Conservation (phyloP, 2,797 vertebrate species). For the Linurgus olivaceus region DNA sequence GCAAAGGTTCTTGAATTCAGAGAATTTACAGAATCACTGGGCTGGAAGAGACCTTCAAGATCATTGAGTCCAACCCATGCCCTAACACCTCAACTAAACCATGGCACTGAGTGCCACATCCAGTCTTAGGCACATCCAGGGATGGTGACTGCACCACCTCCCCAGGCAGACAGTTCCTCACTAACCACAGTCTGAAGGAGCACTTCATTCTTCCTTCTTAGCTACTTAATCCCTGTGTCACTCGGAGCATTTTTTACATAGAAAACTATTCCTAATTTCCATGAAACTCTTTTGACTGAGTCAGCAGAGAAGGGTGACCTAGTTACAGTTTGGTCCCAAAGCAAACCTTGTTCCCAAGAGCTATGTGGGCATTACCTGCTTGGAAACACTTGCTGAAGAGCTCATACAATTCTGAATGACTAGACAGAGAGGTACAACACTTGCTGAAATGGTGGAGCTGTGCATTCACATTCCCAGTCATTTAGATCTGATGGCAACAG, state of each 20-base stretch:
- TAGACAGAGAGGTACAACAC: neutral
- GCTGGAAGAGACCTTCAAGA: neutral
- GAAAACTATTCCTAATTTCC: neutral
- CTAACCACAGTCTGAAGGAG: neutral
- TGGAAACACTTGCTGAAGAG: neutral
- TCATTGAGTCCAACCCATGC: neutral
- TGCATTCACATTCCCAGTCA: neutral
- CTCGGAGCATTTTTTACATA: neutral
- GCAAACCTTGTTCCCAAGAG: neutral
- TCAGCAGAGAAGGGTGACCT: fast-evolving
- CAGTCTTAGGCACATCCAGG: neutral
- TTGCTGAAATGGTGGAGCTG: neutral
- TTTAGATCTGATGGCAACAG: neutral
- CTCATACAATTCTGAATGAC: neutral
- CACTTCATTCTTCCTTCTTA: neutral
- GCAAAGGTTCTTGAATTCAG: neutral
- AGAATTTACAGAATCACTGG: neutral
- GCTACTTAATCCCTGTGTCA: neutral
- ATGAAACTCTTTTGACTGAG: neutral
- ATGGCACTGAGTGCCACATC: neutral
- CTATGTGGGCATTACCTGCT: fast-evolving
- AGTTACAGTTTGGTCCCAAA: fast-evolving
- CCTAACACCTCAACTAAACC: neutral
- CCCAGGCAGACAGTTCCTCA: neutral
- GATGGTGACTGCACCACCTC: neutral